Percentiles rank a stretch among this genome's conserved stretches.
phyloP scores from a whole-genome alignment of 30 jellyfish, hydroid and myxozoan genomes.

The Aurelia aurita region DNA sequence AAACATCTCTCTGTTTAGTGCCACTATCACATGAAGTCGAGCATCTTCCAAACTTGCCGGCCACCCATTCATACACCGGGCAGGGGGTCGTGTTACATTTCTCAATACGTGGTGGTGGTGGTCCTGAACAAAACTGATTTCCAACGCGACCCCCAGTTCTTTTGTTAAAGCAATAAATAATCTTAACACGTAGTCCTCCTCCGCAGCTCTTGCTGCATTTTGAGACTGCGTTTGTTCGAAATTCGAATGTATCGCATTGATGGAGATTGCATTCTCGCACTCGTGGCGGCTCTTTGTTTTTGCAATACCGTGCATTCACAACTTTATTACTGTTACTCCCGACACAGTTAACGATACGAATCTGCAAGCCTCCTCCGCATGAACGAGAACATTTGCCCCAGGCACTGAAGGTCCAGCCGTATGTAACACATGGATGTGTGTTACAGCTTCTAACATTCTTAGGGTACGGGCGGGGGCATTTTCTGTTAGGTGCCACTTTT shows the following conservation, averaged over 20 bases:
- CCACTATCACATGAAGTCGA: slow-evolving; percentile 93
- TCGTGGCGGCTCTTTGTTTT: slow-evolving; percentile 38
- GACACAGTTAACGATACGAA: slow-evolving; percentile 61
- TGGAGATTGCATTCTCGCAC: slow-evolving; percentile 66
- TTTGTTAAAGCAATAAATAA: slow-evolving; percentile 78
- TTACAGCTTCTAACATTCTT: slow-evolving; percentile 46
- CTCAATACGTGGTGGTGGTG: slow-evolving; percentile 86
- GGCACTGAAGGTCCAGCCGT: slow-evolving; percentile 66
- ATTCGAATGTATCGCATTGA: slow-evolving; percentile 81
- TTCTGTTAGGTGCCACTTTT: slow-evolving; percentile 29
- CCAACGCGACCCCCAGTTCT: slow-evolving; percentile 68
- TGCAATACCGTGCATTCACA: slow-evolving; percentile 52
- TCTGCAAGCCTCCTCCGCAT: slow-evolving; percentile 87
- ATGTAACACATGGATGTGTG: slow-evolving; percentile 63
- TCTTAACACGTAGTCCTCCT: slow-evolving; percentile 80
- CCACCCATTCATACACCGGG: slow-evolving; percentile 86
- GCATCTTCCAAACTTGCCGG: slow-evolving; percentile 72
- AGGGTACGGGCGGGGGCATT: slow-evolving; percentile 79
- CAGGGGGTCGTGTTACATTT: slow-evolving; percentile 80
- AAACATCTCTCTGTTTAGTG: slow-evolving; percentile 48
- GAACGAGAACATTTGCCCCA: slow-evolving; percentile 85
- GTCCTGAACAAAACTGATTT: slow-evolving; percentile 83
- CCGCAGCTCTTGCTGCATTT: slow-evolving; percentile 90
- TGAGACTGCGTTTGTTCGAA: slow-evolving; percentile 63
- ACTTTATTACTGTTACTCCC: slow-evolving; percentile 28